Base-by-base conservation (phyloP, 1,140 invertebrate species). In the Sarcophaga bullata region DNA sequence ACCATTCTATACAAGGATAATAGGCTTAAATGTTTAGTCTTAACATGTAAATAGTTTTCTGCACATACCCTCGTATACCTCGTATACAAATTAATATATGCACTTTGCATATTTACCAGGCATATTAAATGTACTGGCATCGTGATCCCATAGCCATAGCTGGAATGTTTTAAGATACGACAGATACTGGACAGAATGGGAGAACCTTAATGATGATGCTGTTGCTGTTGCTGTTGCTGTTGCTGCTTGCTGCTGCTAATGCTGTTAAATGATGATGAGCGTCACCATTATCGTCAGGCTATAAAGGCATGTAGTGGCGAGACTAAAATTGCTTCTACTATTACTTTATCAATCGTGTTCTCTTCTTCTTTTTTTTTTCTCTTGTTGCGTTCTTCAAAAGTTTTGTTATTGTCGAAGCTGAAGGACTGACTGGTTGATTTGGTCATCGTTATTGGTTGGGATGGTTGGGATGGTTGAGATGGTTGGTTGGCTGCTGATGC, bases 401-500 rank as follows among this genome's bases (percentile, higher is more conserved):
- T 49, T 48, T 73, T 48, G 47, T 76, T 37, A 58, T 13, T n/a
- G 13, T 58, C n/a, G 54, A 13, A 58, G 13, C n/a, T 58, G 13
- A n/a, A n/a, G 15, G 54, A 7, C n/a, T 58, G 13, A 58, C 54
- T 13, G 13, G 6, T 58, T 58, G 54, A 58, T 6, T 37, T 37
- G 25, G 25, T 37, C 25, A 37, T 37, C 25, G 25, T 37, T 37
- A 37, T 37, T 58, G 54, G 54, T n/a, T 58, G 54, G 13, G 25
- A 13, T 58, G 15, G 54, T 7, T 58, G 13, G 13, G 3, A 15
- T 13, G 11, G 25, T 37, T 37, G 25, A 4, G 4, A 37, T 58
- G 62, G n/a, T 68, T 78, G 48, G 48, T 52, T 19, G 75, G 48
- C 19, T 78, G 49, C n/a, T 78, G 75, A 52, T 78, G 48, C 19